These are phyloP conservation scores for Laodelphax striatellus DNA, from an alignment of 1,140 invertebrate species.

Conservation along the genomic window DNA sequence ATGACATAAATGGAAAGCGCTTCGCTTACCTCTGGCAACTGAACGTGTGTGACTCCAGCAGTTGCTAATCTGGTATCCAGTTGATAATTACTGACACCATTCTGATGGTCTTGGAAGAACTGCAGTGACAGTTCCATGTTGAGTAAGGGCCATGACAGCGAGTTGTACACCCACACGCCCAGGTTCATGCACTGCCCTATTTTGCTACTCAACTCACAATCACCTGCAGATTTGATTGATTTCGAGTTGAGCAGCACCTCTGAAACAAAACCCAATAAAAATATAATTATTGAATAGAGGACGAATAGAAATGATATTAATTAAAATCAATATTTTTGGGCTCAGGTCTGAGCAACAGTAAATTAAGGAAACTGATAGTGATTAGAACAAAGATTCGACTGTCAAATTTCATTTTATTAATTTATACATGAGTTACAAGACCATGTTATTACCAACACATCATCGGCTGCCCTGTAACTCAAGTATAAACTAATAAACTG, in stretches of 20 bases:
- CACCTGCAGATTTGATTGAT: slow-evolving; percentile 55
- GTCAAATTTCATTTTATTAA: no score
- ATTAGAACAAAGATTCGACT: no score
- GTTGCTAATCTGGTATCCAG: slow-evolving; percentile 71
- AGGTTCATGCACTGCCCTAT: slow-evolving; percentile 64
- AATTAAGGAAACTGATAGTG: no score
- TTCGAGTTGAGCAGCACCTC: slow-evolving; percentile 57
- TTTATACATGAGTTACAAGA: no score
- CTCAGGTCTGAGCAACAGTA: no score
- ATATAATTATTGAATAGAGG: no score
- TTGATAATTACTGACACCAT: slow-evolving; percentile 70
- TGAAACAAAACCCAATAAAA: slow-evolving; percentile 24
- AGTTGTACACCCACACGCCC: slow-evolving; percentile 59
- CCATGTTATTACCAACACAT: no score
- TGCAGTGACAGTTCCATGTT: slow-evolving; percentile 62
- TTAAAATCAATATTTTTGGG: no score
- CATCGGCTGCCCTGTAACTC: no score
- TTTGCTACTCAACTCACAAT: slow-evolving; percentile 45
- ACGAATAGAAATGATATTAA: no score
- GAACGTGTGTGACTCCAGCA: slow-evolving; percentile 61
- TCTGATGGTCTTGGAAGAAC: slow-evolving; percentile 86
- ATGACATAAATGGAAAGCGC: no score
- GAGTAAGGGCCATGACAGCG: slow-evolving; percentile 51
- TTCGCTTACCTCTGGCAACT: slow-evolving; percentile 39
- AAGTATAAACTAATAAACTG: no score